Evolutionary conservation across 2,113 vertebrate species (phyloP).

Genomic region (Trogon melanurus): DNA sequence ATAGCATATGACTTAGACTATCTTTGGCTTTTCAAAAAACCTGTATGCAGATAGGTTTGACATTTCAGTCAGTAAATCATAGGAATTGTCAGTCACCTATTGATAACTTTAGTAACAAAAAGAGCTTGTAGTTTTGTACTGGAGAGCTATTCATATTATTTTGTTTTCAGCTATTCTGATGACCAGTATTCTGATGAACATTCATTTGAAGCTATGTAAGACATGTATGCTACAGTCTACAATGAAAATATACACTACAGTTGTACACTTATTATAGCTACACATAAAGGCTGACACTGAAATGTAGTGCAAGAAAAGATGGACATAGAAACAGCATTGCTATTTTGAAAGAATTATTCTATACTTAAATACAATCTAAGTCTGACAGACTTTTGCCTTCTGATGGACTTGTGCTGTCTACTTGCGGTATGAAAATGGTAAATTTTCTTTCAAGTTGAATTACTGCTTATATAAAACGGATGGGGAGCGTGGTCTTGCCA

Average conservation of each 20-base stretch:
- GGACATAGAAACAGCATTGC: background rate
- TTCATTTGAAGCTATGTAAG: background rate
- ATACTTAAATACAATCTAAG: conserved; percentile 57
- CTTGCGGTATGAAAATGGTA: conserved; percentile 24
- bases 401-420: background rate
- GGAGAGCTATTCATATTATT: background rate
- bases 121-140: background rate
- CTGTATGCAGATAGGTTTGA: background rate
- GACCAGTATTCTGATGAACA: background rate
- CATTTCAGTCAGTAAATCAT: background rate
- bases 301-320: background rate
- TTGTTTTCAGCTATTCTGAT: background rate
- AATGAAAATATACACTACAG: background rate
- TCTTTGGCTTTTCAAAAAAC: background rate
- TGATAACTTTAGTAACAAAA: background rate
- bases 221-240: background rate
- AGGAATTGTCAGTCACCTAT: background rate
- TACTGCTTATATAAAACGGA: background rate
- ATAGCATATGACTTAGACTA: background rate
- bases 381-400: background rate
- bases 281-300: background rate
- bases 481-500: background rate
- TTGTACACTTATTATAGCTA: conserved; percentile 4
- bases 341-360: conserved; percentile 24
- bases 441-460: conserved; percentile 45